phyloP scores from a whole-genome alignment of 30 jellyfish, hydroid and myxozoan species.

The Aurelia sp. region DNA sequence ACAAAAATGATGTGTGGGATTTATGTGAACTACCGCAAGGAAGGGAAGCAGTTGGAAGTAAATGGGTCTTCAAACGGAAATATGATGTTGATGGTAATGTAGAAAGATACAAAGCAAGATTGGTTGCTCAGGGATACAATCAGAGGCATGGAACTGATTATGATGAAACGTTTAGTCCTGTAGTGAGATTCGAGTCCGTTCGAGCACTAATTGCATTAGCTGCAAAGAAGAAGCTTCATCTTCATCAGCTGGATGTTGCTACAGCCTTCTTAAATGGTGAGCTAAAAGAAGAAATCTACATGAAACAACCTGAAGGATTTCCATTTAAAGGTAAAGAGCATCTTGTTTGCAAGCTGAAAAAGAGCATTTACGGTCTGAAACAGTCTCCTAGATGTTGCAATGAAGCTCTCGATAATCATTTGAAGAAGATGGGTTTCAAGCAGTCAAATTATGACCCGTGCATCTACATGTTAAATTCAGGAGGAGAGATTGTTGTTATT shows the following conservation, averaged over 20 bases:
- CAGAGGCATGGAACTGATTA: slow-evolving; percentile 53
- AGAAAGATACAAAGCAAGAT: slow-evolving; percentile 51
- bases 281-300: slow-evolving; percentile 48
- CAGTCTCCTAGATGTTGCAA: slow-evolving; percentile 16
- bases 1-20: slow-evolving; percentile 54
- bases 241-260: slow-evolving; percentile 59
- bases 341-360: no score
- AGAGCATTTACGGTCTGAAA: no score
- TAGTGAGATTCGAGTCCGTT: slow-evolving; percentile 15
- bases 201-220: slow-evolving; percentile 59
- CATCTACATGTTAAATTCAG: background rate
- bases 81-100: slow-evolving; percentile 37
- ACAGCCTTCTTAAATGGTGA: slow-evolving; percentile 53
- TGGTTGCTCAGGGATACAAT: slow-evolving; percentile 48
- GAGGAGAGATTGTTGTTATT: slow-evolving; percentile 24
- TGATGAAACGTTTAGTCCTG: slow-evolving; percentile 59
- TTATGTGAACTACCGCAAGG: slow-evolving; percentile 34
- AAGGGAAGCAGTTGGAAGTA: slow-evolving; percentile 39
- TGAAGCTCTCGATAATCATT: slow-evolving; percentile 26
- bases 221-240: slow-evolving; percentile 11
- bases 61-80: slow-evolving; percentile 50
- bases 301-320: slow-evolving; percentile 80
- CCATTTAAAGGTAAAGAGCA: slow-evolving; percentile 10
- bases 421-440: slow-evolving; percentile 31
- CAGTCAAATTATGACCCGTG: slow-evolving; percentile 44